A percentile compares a stretch with the other conserved stretches of the same genome.
These are phyloP conservation scores for Sipha flava DNA, from an alignment of 1,140 invertebrate species.

Conservation along the genomic window DNA sequence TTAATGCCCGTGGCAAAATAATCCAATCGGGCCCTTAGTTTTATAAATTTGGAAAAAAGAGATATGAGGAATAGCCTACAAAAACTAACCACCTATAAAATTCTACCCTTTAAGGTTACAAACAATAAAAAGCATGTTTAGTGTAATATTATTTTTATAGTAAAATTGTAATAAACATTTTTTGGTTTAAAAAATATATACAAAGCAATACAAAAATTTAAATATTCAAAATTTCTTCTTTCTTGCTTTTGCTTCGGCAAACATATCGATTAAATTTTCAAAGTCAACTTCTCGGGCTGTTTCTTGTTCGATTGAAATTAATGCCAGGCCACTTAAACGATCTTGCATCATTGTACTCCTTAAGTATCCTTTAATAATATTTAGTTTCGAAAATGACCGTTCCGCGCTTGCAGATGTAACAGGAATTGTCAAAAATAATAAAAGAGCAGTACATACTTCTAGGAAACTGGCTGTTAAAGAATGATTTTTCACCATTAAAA, in stretches of 20 bases:
- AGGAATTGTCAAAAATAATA: conserved; percentile 50
- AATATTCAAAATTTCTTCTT: not conserved
- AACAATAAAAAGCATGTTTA: too few species aligned
- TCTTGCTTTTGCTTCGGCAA: conserved; percentile 16
- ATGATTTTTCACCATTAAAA: not conserved
- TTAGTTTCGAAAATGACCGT: not conserved
- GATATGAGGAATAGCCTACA: too few species aligned
- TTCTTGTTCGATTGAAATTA: not conserved
- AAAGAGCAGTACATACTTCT: conserved; percentile 57
- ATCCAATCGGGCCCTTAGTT: too few species aligned
- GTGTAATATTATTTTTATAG: too few species aligned
- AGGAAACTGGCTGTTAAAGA: conserved; percentile 38
- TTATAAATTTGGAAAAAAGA: too few species aligned
- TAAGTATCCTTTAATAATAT: not conserved
- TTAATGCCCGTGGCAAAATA: too few species aligned
- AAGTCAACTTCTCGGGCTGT: not conserved
- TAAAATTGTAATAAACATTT: too few species aligned
- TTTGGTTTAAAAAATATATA: too few species aligned
- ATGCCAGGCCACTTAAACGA: not conserved
- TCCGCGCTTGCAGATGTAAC: not conserved
- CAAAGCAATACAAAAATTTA: too few species aligned
- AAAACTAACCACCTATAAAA: too few species aligned
- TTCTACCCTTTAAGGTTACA: too few species aligned
- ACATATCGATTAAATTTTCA: not conserved
- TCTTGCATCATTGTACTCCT: not conserved